Evolutionary conservation across 2,797 vertebrate species (phyloP).

Genomic region (Phrynocephalus vlangalii): DNA sequence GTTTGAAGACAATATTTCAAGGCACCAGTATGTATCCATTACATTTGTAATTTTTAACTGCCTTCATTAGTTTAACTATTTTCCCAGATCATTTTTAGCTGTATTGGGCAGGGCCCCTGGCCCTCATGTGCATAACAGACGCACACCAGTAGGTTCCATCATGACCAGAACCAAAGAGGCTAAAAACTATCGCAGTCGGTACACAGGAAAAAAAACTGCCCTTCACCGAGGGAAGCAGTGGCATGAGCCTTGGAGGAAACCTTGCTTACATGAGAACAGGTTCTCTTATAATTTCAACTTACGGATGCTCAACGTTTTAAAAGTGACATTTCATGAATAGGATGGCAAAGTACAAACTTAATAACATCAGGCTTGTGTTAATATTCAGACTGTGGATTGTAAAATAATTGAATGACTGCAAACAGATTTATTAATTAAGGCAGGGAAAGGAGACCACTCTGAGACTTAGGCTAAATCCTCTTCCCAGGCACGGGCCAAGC

Average conservation of each 20-base stretch:
- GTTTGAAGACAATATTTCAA: neutral
- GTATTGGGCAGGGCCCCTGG: too few species aligned
- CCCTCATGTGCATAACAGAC: too few species aligned
- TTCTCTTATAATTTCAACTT: neutral
- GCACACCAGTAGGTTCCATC: too few species aligned
- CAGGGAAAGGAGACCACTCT: constrained; percentile 42
- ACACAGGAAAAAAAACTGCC: too few species aligned
- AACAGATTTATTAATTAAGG: constrained; percentile 32
- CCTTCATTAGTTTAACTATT: neutral
- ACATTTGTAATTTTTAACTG: neutral
- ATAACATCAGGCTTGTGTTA: constrained; percentile 32
- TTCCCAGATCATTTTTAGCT: too few species aligned
- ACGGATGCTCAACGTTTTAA: neutral
- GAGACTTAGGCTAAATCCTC: too few species aligned
- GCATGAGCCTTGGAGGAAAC: too few species aligned
- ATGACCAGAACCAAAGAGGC: too few species aligned
- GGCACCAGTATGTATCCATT: neutral
- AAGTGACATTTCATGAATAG: neutral
- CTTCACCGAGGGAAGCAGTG: too few species aligned
- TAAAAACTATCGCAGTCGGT: too few species aligned
- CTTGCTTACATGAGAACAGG: neutral
- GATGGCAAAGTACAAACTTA: neutral
- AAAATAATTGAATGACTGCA: constrained; percentile 29
- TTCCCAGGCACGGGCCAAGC: too few species aligned
- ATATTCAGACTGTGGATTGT: constrained; percentile 3